Conservation (phyloP, 2,888 invertebrate species). For the Lasioglossum oenotherae region DNA sequence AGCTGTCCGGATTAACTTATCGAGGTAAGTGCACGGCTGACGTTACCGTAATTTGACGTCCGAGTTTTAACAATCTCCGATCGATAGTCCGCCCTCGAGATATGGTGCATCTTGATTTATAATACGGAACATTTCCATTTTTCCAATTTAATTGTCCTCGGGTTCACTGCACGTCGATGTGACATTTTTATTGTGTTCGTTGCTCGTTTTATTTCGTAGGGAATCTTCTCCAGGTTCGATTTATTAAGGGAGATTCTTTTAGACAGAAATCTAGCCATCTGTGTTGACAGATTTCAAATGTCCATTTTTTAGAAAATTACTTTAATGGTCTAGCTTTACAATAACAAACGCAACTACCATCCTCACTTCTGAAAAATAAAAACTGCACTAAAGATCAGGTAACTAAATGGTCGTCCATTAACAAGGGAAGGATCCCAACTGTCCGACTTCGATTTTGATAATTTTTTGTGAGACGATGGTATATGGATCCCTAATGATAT, state of each 20-base stretch:
- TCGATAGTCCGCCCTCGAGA: not conserved
- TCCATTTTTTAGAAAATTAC: too few species aligned
- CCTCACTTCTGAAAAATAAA: too few species aligned
- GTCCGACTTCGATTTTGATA: too few species aligned
- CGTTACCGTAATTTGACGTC: not conserved
- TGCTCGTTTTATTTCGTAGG: not conserved
- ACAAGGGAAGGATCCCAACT: too few species aligned
- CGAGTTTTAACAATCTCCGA: not conserved
- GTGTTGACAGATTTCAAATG: too few species aligned
- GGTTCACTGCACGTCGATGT: not conserved
- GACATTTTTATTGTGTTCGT: not conserved
- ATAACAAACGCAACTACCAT: too few species aligned
- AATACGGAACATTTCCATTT: not conserved
- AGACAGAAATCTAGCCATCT: too few species aligned
- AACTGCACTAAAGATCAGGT: too few species aligned
- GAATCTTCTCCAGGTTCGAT: not conserved
- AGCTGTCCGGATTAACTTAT: not conserved
- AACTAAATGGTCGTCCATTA: too few species aligned
- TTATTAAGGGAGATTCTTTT: not conserved
- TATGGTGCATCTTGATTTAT: not conserved
- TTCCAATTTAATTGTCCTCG: not conserved
- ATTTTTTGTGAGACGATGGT: too few species aligned
- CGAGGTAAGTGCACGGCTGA: constrained; percentile 11
- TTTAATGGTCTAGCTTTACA: too few species aligned
- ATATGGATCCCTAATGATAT: too few species aligned